A percentile compares a stretch with the other conserved stretches of the same genome.
These are phyloP conservation scores for Numida meleagris DNA, from an alignment of 2,113 vertebrate genomes.

Conservation along the genomic window DNA sequence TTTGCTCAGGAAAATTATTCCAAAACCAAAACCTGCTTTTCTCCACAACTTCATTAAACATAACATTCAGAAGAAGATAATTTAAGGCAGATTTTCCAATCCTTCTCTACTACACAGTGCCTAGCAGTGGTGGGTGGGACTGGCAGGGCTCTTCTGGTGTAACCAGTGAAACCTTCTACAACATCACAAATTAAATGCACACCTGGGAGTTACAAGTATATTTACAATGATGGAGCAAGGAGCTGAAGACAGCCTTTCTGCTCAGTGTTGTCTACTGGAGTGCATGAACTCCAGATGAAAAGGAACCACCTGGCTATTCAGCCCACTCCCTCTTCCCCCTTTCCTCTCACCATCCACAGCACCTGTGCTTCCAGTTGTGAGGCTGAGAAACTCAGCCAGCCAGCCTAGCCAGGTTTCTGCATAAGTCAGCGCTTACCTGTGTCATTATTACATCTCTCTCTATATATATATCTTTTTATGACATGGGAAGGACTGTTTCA, in stretches of 20 bases:
- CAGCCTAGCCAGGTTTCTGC: neutral
- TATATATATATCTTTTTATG: neutral
- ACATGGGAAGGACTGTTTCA: neutral
- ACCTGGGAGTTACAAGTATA: neutral
- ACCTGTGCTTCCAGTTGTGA: constrained; percentile 20
- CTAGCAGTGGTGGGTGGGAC: neutral
- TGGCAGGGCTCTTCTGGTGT: neutral
- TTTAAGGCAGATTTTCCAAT: neutral
- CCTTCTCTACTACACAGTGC: neutral
- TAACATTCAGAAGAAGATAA: neutral
- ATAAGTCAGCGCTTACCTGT: neutral
- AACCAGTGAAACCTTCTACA: neutral
- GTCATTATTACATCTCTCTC: neutral
- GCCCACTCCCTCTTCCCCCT: neutral
- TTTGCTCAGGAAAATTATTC: neutral
- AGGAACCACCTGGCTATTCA: neutral
- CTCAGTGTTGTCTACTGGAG: neutral
- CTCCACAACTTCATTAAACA: neutral
- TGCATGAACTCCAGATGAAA: neutral
- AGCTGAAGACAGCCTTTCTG: neutral
- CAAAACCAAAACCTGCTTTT: neutral
- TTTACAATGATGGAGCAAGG: neutral
- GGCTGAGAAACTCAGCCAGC: neutral
- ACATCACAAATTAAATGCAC: neutral
- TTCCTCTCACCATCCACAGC: neutral